Base-by-base conservation (phyloP, 1,140 invertebrate species). In the Aphis gossypii region DNA sequence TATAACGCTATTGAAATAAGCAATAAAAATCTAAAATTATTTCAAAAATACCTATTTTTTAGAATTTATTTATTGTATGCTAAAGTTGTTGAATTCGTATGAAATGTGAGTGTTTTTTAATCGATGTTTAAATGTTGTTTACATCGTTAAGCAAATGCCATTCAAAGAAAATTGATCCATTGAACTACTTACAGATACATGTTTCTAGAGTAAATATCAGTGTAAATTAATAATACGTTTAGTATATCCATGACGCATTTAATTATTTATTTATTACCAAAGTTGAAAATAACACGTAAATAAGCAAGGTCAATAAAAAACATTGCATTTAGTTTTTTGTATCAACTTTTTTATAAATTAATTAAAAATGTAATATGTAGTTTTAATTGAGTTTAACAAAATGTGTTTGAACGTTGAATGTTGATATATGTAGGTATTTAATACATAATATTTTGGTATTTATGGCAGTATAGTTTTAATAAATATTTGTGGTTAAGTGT, bases 371-470 rank as follows among this genome's bases (percentile, higher is more conserved):
- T 68, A 68, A 30, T 68, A 68, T 3, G 60, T 30, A 68, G 60
- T 68, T 68, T 68, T n/a, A 68, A 68, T 68, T 68, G 30, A 68
- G 60, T 68, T 68, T 68, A n/a, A 68, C 60, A 68, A 68, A 68
- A 68, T 68, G 3, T 68, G 30, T 68, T 68, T 30, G 60, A 68
- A 30, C 11, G 60, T 68, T 30, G 60, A 68, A 30, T 3, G 60
- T 68, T 14, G 60, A 68, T 30, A 14, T 68, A 68, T 0, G 9
- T 60, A 30, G 8, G 23, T 56, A 56, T 56, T 14, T 30, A 68
- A n/a, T 68, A n/a, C 30, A n/a, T 14, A 9, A 30, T 14, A 68
- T 68, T 68, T n/a, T 11, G 60, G 25, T 68, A 30, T 68, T 68
- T n/a, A 68, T 68, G 30, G 14, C n/a, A 68, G 30, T n/a, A 68